These are phyloP conservation scores for Lamprotornis superbus DNA, from an alignment of 2,113 vertebrate species.

Conservation along the genomic window DNA sequence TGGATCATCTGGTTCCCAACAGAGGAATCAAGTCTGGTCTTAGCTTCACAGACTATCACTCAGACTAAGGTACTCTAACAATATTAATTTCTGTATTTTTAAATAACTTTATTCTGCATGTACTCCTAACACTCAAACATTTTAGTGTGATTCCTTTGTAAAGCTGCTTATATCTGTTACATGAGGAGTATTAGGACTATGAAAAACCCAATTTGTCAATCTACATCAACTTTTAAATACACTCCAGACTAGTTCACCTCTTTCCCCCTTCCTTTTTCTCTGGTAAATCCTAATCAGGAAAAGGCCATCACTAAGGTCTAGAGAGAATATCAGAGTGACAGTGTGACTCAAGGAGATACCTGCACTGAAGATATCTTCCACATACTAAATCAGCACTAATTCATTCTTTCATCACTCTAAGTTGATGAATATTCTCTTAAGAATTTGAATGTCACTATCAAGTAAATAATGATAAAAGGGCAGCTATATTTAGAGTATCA, in stretches of 20 bases:
- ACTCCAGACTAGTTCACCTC: background rate
- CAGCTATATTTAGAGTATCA: background rate
- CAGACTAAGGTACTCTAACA: background rate
- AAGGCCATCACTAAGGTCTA: background rate
- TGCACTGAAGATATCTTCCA: background rate
- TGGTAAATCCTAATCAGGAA: background rate
- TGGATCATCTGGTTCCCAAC: background rate
- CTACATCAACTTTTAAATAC: background rate
- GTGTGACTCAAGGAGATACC: background rate
- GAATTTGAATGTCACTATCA: background rate
- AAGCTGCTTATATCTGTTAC: background rate
- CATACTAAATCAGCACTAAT: background rate
- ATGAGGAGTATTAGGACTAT: background rate
- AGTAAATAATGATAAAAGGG: background rate
- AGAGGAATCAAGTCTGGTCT: background rate
- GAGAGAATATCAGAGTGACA: background rate
- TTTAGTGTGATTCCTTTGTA: background rate
- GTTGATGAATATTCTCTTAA: background rate
- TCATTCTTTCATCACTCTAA: background rate
- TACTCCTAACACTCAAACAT: background rate
- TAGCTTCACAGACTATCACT: background rate
- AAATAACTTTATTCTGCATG: background rate
- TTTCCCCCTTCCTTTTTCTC: background rate
- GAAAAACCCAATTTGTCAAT: background rate
- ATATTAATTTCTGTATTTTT: background rate